Evolutionary conservation across 1,140 invertebrate genomes (phyloP).

Genomic region (Wiebesia pumilae): DNA sequence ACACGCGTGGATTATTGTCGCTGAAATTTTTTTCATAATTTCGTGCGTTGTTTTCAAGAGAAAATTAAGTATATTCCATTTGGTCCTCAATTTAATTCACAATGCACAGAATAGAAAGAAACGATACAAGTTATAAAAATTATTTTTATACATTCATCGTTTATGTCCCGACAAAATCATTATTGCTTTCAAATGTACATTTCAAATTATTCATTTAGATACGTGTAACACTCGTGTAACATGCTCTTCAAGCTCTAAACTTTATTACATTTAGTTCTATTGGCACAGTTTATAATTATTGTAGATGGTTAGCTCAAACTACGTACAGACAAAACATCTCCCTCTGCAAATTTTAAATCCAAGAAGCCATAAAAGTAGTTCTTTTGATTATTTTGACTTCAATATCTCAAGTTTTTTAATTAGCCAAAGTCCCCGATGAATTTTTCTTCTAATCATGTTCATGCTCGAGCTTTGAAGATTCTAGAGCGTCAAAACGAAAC

Average conservation of each 20-base stretch:
- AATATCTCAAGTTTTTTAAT: constrained; percentile 35
- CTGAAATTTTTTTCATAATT: background rate
- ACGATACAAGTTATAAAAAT: too few species aligned
- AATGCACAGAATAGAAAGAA: too few species aligned
- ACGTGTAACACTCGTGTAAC: too few species aligned
- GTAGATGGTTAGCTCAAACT: background rate
- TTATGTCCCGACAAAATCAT: too few species aligned
- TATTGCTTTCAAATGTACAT: too few species aligned
- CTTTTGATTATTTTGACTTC: background rate
- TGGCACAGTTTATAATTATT: too few species aligned
- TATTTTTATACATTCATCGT: too few species aligned
- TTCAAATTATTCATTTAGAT: too few species aligned
- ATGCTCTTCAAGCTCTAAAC: too few species aligned
- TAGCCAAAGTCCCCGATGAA: constrained; percentile 26
- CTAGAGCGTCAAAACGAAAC: constrained; percentile 32
- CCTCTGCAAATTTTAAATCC: background rate
- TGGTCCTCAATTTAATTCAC: too few species aligned
- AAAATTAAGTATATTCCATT: too few species aligned
- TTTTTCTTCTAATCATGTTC: constrained; percentile 24
- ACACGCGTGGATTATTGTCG: background rate
- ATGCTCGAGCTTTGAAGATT: constrained; percentile 13
- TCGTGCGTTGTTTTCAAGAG: background rate
- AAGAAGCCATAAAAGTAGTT: background rate
- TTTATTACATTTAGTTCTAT: too few species aligned
- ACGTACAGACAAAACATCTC: background rate